A percentile compares a stretch with the other conserved stretches of the same genome.
Evolutionary conservation across 2,888 invertebrate genomes (phyloP).

Genomic region (Drosophila tripunctata): DNA sequence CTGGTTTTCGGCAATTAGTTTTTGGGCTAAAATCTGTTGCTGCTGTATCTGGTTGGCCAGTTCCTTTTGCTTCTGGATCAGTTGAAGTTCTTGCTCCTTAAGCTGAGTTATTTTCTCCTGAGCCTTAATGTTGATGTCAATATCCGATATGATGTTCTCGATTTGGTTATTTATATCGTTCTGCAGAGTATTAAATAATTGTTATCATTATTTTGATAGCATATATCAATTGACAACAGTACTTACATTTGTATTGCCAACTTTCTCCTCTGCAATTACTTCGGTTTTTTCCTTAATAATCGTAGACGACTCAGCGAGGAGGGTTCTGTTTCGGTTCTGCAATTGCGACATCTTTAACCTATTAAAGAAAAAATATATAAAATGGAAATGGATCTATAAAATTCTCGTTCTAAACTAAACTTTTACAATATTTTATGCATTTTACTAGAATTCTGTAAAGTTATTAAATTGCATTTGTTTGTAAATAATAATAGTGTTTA

Average conservation of each 20-base stretch:
- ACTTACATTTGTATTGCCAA: constrained; percentile 23
- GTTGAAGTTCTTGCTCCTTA: constrained; percentile 67
- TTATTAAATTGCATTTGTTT: not conserved
- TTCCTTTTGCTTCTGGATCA: constrained; percentile 72
- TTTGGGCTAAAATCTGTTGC: constrained; percentile 68
- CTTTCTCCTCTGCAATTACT: not conserved
- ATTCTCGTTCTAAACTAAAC: too few species aligned
- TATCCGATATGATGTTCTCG: constrained; percentile 87
- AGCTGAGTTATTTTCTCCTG: constrained; percentile 81
- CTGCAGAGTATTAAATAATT: too few species aligned
- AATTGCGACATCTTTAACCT: constrained; percentile 18
- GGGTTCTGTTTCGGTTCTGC: not conserved
- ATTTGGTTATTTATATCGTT: constrained; percentile 83
- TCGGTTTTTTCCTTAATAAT: not conserved
- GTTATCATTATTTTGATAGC: too few species aligned
- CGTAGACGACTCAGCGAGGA: not conserved
- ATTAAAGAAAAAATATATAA: not conserved
- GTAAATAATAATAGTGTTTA: constrained; percentile 9
- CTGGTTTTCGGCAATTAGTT: constrained; percentile 62
- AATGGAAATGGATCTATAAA: not conserved
- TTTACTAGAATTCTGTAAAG: not conserved
- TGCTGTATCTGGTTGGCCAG: constrained; percentile 69
- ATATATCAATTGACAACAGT: not conserved
- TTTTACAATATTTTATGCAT: too few species aligned
- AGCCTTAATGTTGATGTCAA: constrained; percentile 86